phyloP scores from a whole-genome alignment of 2,113 vertebrate species.

The Sula dactylatra region DNA sequence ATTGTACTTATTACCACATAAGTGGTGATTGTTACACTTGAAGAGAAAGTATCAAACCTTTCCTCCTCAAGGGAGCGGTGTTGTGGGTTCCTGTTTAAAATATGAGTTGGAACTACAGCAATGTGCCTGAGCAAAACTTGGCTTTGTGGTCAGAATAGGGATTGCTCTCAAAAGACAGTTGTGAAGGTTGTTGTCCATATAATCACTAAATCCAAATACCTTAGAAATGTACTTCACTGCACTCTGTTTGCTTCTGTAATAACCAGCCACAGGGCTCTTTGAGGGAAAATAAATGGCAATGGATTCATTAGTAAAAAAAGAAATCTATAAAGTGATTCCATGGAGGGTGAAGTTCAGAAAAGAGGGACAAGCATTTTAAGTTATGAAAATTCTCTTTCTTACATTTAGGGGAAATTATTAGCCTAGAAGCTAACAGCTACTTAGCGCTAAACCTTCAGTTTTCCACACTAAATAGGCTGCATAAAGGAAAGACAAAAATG shows the following conservation, averaged over 20 bases:
- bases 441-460: neutral
- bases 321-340: neutral
- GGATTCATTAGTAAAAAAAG: neutral
- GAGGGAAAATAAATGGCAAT: neutral
- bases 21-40: neutral
- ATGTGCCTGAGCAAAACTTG: neutral
- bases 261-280: neutral
- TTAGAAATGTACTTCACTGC: neutral
- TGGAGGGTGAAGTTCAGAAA: neutral
- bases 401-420: conserved; percentile 15
- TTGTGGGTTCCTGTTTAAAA: neutral
- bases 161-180: neutral
- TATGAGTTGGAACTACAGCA: neutral
- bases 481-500: neutral
- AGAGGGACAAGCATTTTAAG: neutral
- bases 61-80: neutral
- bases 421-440: neutral
- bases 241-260: neutral
- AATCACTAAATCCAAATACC: neutral
- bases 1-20: neutral
- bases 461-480: neutral
- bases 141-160: neutral
- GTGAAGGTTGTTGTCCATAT: neutral
- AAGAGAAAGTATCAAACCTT: neutral
- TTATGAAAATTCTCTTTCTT: neutral